Percentiles rank a stretch among this genome's conserved stretches.
phyloP scores from a whole-genome alignment of 2,888 invertebrate species.

The Micoletzkya japonica region DNA sequence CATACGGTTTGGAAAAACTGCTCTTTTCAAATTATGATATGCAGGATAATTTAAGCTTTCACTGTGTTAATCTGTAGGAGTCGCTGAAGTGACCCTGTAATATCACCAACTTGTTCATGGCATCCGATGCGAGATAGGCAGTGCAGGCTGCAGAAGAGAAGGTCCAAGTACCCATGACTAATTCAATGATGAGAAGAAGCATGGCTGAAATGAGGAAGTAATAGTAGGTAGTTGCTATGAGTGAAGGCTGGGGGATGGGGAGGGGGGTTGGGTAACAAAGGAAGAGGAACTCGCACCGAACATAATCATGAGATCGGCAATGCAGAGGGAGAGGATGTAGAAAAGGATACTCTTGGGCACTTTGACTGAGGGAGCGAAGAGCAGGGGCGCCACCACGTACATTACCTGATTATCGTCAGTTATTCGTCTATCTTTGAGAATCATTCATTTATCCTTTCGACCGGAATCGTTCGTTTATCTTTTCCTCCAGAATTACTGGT shows the following conservation, averaged over 20 bases:
- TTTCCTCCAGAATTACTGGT: too few relatives aligned
- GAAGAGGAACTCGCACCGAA: conserved; percentile 42
- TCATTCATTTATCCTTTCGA: too few relatives aligned
- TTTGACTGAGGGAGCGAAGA: conserved; percentile 53
- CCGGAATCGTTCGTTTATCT: too few relatives aligned
- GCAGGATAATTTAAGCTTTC: neutral
- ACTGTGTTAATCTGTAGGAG: too few relatives aligned
- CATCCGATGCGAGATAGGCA: conserved; percentile 58
- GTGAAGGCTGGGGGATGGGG: neutral
- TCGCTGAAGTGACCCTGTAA: too few relatives aligned
- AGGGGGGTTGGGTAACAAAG: neutral
- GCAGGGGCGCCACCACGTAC: conserved; percentile 59
- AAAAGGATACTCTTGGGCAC: conserved; percentile 62
- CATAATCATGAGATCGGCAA: conserved; percentile 62
- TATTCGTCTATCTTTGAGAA: too few relatives aligned
- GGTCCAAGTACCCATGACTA: conserved; percentile 60
- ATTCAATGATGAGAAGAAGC: conserved; percentile 57
- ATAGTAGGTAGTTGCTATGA: neutral
- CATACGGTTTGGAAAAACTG: too few relatives aligned
- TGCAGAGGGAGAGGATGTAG: conserved; percentile 60
- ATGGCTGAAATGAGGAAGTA: conserved; percentile 49
- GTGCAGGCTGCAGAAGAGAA: conserved; percentile 55
- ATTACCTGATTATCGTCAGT: too few relatives aligned
- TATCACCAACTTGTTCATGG: conserved; percentile 62
- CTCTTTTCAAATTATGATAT: neutral